Conservation (phyloP, 2,113 vertebrate genomes). For the Microtus pennsylvanicus region DNA sequence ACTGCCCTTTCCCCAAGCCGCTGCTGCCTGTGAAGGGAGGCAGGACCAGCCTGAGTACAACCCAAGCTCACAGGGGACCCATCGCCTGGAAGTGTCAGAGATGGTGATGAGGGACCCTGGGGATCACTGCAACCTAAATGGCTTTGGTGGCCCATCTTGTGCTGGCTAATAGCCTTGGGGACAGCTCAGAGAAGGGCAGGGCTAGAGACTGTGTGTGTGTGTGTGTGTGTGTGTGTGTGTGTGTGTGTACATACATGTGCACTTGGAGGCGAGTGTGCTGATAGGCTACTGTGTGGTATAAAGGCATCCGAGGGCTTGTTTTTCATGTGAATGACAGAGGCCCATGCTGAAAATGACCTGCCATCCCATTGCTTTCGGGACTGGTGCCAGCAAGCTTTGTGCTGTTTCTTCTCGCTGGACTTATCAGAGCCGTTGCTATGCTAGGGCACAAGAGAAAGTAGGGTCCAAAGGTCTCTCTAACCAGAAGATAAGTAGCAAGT, state of each 20-base stretch:
- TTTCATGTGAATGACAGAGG: background rate
- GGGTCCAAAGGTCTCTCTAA: background rate
- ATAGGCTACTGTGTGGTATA: background rate
- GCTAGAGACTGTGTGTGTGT: background rate
- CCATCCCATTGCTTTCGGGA: background rate
- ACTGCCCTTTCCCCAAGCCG: background rate
- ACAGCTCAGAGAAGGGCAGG: background rate
- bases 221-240: no score
- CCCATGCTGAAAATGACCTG: background rate
- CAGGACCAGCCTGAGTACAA: background rate
- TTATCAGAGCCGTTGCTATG: background rate
- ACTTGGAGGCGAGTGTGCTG: background rate
- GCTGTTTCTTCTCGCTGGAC: background rate
- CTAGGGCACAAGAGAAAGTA: background rate
- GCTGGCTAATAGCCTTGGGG: conserved; percentile 60
- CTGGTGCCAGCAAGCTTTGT: background rate
- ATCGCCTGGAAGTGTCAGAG: conserved; percentile 64
- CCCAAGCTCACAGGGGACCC: conserved; percentile 35
- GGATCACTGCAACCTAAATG: background rate
- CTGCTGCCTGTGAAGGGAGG: background rate
- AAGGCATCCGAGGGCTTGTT: background rate
- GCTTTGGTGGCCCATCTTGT: background rate
- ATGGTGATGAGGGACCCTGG: background rate
- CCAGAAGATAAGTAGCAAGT: background rate
- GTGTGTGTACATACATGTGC: no score